Percentiles rank a stretch among this genome's conserved stretches.
Evolutionary conservation across 2,888 invertebrate genomes (phyloP).

Genomic region (Trachelus iudaicus): DNA sequence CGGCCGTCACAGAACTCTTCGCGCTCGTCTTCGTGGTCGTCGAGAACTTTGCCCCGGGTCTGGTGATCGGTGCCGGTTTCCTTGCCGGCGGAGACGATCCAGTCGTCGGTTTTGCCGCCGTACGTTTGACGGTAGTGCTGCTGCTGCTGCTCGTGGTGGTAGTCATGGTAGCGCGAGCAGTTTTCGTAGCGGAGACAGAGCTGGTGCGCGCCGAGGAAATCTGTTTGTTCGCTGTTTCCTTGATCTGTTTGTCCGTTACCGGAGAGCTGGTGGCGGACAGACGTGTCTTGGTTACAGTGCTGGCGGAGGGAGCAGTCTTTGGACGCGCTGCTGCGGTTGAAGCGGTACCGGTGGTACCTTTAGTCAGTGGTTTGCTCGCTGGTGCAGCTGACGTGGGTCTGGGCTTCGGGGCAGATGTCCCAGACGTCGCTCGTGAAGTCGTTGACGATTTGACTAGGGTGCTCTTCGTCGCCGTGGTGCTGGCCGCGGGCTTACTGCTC

Average conservation of each 20-base stretch:
- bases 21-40: conserved; percentile 24
- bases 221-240: conserved; percentile 78
- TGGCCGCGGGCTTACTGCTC: conserved; percentile 36
- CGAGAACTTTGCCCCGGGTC: conserved; percentile 26
- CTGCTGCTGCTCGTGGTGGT: conserved; percentile 25
- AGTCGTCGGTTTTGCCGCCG: conserved; percentile 7
- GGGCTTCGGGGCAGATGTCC: conserved; percentile 13
- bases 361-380: conserved; percentile 48
- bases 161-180: conserved; percentile 33
- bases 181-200: conserved; percentile 40
- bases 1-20: conserved; percentile 14
- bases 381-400: conserved; percentile 47
- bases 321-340: conserved; percentile 33
- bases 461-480: conserved; percentile 25
- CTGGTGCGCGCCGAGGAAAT: conserved; percentile 70
- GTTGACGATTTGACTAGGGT: conserved; percentile 28
- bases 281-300: conserved; percentile 49
- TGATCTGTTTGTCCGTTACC: conserved; percentile 71
- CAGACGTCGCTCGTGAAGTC: conserved; percentile 27
- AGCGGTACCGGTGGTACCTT: conserved; percentile 43
- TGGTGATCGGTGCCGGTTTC: conserved; percentile 39
- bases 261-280: conserved; percentile 41
- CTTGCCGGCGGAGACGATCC: conserved; percentile 39
- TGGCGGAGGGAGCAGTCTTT: conserved; percentile 47
- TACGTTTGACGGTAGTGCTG: conserved; percentile 17